Evolutionary conservation across 2,888 invertebrate genomes (phyloP), one percentile per base, ranked within the genome.

Genomic region (Cartodere bifasciata): DNA sequence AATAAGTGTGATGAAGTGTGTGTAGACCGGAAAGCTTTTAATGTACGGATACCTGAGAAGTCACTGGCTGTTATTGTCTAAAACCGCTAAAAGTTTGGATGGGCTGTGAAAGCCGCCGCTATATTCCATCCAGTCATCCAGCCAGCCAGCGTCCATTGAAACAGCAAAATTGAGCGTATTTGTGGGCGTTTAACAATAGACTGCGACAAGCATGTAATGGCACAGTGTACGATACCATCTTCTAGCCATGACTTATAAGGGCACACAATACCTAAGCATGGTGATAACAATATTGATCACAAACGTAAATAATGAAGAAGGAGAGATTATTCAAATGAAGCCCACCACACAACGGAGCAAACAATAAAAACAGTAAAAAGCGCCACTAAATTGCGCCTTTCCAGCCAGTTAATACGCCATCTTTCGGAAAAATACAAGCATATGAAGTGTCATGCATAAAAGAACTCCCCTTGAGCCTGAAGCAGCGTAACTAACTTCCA

Each of bases 261-360:
- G 44, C 43, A 46, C 46, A 49, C 47, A 50, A 48, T 48, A 43
- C 43, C 45, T 41, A 26, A 43, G 39, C 41, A 40, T 39, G 41
- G 42, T 47, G 50, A 50, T 49, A 50, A 47, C 9, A 46, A 46
- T 49, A 52, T 52, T 48, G 52, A 50, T 49, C 48, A 46, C 43
- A 46, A 45, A 45, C 46, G 28, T 35, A 35, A 31, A 35, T 35
- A 31, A 36, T 36, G 40, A 37, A 44, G 43, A 46, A 47, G 46
- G 49, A 43, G 50, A 47, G 49, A 50, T 50, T 52, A 52, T 52
- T 52, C 50, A 52, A 50, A 52, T 50, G 44, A 46, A 46, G 41
- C 42, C 41, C 35, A 39, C 29, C 36, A 32, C 37, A 43, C 48
- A 47, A 44, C 45, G n/a, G n/a, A 11, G 6, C 14, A 27, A 14